These are phyloP conservation scores for Hycleus cichorii DNA, from an alignment of 1,140 invertebrate species.

Conservation along the genomic window DNA sequence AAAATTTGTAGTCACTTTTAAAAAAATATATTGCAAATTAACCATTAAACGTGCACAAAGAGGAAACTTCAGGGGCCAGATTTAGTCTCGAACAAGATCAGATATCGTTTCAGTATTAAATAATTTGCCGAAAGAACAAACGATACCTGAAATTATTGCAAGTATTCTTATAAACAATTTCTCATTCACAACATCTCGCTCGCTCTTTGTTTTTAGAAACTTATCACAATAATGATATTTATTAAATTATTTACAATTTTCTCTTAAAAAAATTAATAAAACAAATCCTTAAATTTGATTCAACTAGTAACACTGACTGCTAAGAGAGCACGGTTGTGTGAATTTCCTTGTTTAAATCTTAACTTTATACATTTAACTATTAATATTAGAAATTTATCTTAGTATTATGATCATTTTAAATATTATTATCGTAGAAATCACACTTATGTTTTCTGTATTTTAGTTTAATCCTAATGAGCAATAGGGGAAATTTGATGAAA, in stretches of 20 bases:
- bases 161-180: no score
- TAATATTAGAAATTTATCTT: conserved; percentile 3
- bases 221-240: conserved; percentile 35
- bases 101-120: no score
- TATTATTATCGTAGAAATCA: background rate
- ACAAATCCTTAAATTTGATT: conserved; percentile 10
- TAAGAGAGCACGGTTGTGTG: conserved; percentile 16
- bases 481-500: background rate
- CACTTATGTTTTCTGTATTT: background rate
- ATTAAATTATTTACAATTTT: background rate
- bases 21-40: conserved; percentile 6
- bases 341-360: background rate
- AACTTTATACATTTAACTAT: conserved; percentile 21
- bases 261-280: conserved; percentile 14
- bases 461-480: background rate
- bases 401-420: conserved; percentile 4
- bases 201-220: conserved; percentile 10
- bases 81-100: no score
- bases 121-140: background rate
- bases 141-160: background rate
- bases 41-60: conserved; percentile 11
- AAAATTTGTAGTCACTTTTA: background rate
- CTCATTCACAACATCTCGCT: no score
- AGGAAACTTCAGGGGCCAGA: background rate
- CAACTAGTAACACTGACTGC: conserved; percentile 4